Evolutionary conservation across 1,140 invertebrate genomes (phyloP), one percentile per base, ranked within the genome.

Genomic region (Drusus annulatus): DNA sequence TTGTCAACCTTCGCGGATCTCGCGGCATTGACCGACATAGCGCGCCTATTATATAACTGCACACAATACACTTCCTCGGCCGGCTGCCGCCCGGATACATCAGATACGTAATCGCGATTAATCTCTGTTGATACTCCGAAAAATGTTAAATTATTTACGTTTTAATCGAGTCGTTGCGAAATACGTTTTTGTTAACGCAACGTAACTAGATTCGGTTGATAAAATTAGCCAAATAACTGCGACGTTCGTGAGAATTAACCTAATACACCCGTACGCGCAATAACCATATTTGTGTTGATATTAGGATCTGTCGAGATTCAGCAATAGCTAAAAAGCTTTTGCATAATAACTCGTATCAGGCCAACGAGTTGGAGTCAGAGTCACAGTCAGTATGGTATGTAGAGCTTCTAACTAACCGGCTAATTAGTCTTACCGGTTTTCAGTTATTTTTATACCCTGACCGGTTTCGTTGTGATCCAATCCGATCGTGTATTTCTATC

Each of bases 121-220:
- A 60, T 60, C 56, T 60, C n/a, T 21, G 5, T 5, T 3, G 56
- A 13, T 65, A 25, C 28, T 25, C 25, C 25, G 21, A n/a, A n/a
- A 28, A 31, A 65, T 65, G 62, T 28, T 65, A 65, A 65, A 65
- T 65, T 65, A 65, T 65, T 65, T 65, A 15, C 31, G 28, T 65
- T 65, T 15, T n/a, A 65, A n/a, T 65, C 62, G 13, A n/a, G 21
- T 16, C 10, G 21, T 65, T 31, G 62, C 62, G 56, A 17, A 60
- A 60, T 60, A 60, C 17, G 17, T 60, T 60, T 60, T 60, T 23
- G 56, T 60, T 23, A n/a, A n/a, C n/a, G 36, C 36, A n/a, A 45
- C 36, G 36, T 45, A 45, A 45, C 36, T 45, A 45, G 36, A 45
- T 56, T 21, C 54, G n/a, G n/a, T 17, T 21, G 54, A 56, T 56